Evolutionary conservation across 2,113 vertebrate genomes (phyloP), one percentile per base, ranked within the genome.

Genomic region (Myotis yumanensis): DNA sequence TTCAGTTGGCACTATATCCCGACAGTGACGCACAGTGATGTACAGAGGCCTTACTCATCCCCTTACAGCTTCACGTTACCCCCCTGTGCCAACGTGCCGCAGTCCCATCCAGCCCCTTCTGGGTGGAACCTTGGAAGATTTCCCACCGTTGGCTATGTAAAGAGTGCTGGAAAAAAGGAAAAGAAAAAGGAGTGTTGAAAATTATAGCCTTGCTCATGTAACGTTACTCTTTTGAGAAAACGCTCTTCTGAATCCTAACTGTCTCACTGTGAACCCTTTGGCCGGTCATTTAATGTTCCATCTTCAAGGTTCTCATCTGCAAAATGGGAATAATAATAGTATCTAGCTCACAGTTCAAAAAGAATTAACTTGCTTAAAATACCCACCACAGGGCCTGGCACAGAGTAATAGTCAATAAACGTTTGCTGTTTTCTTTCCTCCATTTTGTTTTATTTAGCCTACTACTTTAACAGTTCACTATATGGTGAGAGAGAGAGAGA

Each of bases 141-240:
- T 16, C 32, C 22, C 0, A 54, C 30, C 32, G n/a, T 46, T 16
- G 17, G 23, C 48, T 89, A 93, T n/a, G 20, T 25, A 71, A 28
- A 54, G 0, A 25, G 14, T 46, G 51, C 16, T 12, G 7, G 46
- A 23, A 59, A 62, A 62, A 28, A 62, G 25, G 25, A 57, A 22
- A 54, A 8, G 9, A 57, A 59, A 25, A 64, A 32, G 46, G 0
- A 17, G 14, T 46, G 43, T 14, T 14, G 11, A 46, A 62, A 89
- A 69, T 32, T 40, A 46, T 5, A 37, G 48, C 15, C 73, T 23
- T n/a, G 68, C n/a, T 92, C 46, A 37, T 8, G 28, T 51, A 52
- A 72, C 18, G 85, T 71, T 37, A 35, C 68, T 35, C n/a, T 77
- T 85, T 92, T 28, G 28, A 85, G 87, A 81, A 85, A 83, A 37